A percentile compares a stretch with the other conserved stretches of the same genome.
Conservation (phyloP, 1,140 invertebrate genomes). For the Ylistrum balloti region DNA sequence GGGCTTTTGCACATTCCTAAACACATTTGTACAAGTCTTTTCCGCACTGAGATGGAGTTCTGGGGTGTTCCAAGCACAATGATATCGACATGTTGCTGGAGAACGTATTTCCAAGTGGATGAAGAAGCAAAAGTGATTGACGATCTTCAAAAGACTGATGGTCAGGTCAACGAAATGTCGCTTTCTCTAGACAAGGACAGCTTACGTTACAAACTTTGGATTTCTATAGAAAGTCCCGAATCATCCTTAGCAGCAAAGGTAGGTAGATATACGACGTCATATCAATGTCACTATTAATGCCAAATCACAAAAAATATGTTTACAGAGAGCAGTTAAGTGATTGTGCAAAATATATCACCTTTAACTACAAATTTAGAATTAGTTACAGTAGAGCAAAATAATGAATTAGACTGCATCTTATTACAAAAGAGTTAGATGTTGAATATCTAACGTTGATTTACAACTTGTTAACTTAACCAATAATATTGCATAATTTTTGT, state of each 20-base stretch:
- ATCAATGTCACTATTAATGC: no score
- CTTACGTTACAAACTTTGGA: constrained; percentile 99
- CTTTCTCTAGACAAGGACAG: constrained; percentile 86
- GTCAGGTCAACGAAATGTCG: constrained; percentile 41
- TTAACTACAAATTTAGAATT: no score
- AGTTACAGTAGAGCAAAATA: no score
- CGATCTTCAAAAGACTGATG: constrained; percentile 84
- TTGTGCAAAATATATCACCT: no score
- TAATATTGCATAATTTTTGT: no score
- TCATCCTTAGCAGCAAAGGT: constrained; percentile 64
- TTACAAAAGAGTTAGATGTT: no score
- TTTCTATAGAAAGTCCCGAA: constrained; percentile 57
- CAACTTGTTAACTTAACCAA: no score
- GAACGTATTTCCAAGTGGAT: constrained; percentile 98
- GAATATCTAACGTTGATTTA: no score
- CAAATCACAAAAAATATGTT: no score
- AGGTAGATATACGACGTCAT: background rate
- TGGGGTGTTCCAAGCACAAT: constrained; percentile 99
- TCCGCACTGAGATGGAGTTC: constrained; percentile 98
- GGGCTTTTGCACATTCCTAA: constrained; percentile 99
- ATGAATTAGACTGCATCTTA: no score
- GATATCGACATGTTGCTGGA: constrained; percentile 98
- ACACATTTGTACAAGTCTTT: constrained; percentile 98
- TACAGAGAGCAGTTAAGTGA: no score
- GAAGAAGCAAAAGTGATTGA: constrained; percentile 83